Percentiles rank a stretch among this genome's conserved stretches.
Evolutionary conservation across 2,888 invertebrate genomes (phyloP).

Genomic region (Luffia ferchaultella): DNA sequence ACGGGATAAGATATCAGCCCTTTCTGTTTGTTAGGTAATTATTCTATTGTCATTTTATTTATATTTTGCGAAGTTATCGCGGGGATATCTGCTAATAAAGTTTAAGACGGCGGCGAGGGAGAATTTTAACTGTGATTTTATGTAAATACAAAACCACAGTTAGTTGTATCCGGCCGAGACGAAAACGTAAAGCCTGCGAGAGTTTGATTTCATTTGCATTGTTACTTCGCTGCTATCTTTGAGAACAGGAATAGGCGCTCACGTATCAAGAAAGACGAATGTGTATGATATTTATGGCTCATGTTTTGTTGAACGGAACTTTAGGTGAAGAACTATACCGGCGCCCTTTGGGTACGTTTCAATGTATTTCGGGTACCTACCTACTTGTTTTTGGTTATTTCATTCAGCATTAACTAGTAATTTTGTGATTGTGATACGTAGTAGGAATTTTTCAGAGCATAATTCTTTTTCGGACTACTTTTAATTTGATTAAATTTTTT

Average conservation of each 20-base stretch:
- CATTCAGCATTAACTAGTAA: too few species aligned
- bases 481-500: too few species aligned
- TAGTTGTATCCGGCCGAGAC: slow-evolving; percentile 5
- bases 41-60: slow-evolving; percentile 60
- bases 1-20: slow-evolving; percentile 16
- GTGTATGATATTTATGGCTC: too few species aligned
- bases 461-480: too few species aligned
- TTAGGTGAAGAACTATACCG: too few species aligned
- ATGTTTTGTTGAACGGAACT: too few species aligned
- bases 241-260: not conserved
- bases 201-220: slow-evolving; percentile 38
- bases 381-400: too few species aligned
- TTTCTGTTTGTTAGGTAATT: slow-evolving; percentile 40
- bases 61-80: slow-evolving; percentile 52
- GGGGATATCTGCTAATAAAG: slow-evolving; percentile 52
- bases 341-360: too few species aligned
- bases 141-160: slow-evolving; percentile 47
- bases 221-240: not conserved
- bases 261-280: too few species aligned
- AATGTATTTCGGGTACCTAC: too few species aligned
- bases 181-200: slow-evolving; percentile 1
- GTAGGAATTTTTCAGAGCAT: too few species aligned
- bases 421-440: too few species aligned
- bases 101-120: slow-evolving; percentile 31
- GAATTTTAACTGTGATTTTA: slow-evolving; percentile 59